These are phyloP conservation scores for Ailuropoda melanoleuca DNA, from an alignment of 2,113 vertebrate species.

Conservation along the genomic window DNA sequence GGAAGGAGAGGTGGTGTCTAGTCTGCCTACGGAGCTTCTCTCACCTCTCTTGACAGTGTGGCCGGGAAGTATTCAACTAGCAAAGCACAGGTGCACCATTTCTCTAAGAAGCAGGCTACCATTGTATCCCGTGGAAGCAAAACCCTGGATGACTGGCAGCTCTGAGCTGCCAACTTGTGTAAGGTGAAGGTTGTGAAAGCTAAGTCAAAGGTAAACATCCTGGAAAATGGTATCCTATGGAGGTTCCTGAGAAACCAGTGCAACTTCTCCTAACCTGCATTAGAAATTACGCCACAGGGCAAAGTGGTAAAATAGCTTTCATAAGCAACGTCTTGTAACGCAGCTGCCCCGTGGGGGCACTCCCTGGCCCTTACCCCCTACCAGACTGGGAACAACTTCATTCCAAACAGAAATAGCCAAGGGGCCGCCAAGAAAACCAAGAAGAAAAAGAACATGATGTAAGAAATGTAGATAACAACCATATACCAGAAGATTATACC, in stretches of 20 bases:
- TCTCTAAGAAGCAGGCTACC: neutral
- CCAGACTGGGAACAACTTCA: neutral
- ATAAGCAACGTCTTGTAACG: neutral
- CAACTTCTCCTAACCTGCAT: neutral
- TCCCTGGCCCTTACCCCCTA: no score
- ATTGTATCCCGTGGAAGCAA: neutral
- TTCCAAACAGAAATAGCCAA: neutral
- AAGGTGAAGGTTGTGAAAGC: neutral
- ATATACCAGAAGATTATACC: neutral
- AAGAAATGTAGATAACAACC: neutral
- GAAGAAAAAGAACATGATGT: neutral
- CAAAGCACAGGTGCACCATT: neutral
- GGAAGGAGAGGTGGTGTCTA: neutral
- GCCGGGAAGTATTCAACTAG: neutral
- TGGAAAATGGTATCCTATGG: neutral
- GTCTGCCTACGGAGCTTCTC: neutral
- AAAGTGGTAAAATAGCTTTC: neutral
- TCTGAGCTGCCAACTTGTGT: neutral
- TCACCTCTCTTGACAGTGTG: neutral
- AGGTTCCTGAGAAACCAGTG: neutral
- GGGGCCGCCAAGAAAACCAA: neutral
- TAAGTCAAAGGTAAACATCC: neutral
- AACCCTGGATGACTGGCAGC: neutral
- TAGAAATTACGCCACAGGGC: neutral
- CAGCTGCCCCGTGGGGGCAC: accelerated